Evolutionary conservation across 1,140 invertebrate genomes (phyloP), one percentile per base, ranked within the genome.

Genomic region (Drosophila biarmipes): DNA sequence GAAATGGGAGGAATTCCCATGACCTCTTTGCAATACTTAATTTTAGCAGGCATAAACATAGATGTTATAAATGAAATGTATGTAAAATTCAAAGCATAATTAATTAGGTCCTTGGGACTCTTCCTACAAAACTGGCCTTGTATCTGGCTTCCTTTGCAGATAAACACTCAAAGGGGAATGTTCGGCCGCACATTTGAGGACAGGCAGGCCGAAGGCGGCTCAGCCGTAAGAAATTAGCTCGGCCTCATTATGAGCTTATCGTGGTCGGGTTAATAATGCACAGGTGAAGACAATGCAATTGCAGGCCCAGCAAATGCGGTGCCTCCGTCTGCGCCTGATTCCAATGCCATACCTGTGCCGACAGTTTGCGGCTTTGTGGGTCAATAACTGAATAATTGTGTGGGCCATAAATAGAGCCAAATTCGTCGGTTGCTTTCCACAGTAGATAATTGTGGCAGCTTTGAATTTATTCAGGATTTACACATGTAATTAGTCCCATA

Each of bases 301-400:
- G 53, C 37, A 21, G 27, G 46, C 21, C 31, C 37, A 35, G 42
- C 45, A 27, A 56, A 42, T 29, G 27, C 40, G 15, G 3, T 29
- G 37, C 4, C 40, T 24, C 5, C 66, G 17, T 6, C 8, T 37
- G 37, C 27, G n/a, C 40, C 10, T 35, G 66, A 43, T n/a, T 48
- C 49, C 55, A 49, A 10, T 42, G 56, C 38, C 45, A 42, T 31
- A 42, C 38, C 31, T 49, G n/a, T 35, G 75, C 49, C 72, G 67
- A 76, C 84, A 73, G 48, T 82, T 82, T 87, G 82, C 61, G 78
- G 82, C 48, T 84, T 87, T 89, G 84, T 69, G 75, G 82, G 71
- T 69, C 82, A 89, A 87, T 89, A 87, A 89, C 84, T 87, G 66
- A 89, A 79, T 86, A 86, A 87, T 86, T 81, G 81, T 61, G 56